Conservation (phyloP, 2,113 vertebrate species). For the Heliornis fulica region DNA sequence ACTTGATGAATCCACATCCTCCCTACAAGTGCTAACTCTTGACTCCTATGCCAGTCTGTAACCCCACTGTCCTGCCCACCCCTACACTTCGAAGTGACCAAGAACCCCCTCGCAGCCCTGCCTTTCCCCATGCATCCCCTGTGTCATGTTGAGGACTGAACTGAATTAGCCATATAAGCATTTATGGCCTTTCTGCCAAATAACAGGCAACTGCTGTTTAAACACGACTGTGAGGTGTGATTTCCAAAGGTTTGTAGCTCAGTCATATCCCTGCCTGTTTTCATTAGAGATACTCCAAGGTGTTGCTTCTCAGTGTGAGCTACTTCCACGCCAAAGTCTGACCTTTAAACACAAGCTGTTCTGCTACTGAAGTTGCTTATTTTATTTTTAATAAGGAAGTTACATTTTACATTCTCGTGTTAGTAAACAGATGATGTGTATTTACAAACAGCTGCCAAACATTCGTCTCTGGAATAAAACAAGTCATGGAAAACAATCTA, state of each 20-base stretch:
- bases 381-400: neutral
- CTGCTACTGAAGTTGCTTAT: neutral
- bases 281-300: neutral
- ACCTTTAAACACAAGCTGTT: conserved; percentile 57
- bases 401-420: neutral
- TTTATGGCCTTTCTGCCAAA: neutral
- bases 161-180: neutral
- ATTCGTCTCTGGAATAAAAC: neutral
- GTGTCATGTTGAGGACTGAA: neutral
- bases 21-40: neutral
- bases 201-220: neutral
- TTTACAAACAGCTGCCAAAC: neutral
- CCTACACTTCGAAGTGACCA: neutral
- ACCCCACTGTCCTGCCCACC: neutral
- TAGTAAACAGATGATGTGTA: neutral
- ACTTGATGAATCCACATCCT: neutral
- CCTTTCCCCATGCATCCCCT: fast-evolving
- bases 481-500: neutral
- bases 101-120: fast-evolving
- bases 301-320: neutral
- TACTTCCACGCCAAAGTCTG: conserved; percentile 16
- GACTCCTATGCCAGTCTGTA: neutral
- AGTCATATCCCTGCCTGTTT: conserved; percentile 24
- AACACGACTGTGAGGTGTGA: neutral
- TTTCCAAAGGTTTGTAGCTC: neutral